A percentile compares a stretch with the other conserved stretches of the same genome.
phyloP scores from a whole-genome alignment of 2,888 invertebrate species.

The Lasioglossum zephyrum region DNA sequence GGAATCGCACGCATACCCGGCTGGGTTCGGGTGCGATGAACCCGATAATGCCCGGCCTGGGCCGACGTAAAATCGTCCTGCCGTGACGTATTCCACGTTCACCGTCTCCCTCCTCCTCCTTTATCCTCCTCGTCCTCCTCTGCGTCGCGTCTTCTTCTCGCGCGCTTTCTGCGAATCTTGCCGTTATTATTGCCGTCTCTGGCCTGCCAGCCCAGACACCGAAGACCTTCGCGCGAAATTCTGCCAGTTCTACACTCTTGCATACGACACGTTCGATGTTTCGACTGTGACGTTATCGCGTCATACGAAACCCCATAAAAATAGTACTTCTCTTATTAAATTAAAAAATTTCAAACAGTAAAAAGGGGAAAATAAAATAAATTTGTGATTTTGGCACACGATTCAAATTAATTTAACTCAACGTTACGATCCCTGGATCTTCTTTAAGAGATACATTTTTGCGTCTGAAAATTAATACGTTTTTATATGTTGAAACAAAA shows the following conservation, averaged over 20 bases:
- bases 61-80: conserved; percentile 38
- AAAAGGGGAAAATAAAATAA: too few species aligned
- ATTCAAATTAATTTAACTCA: too few species aligned
- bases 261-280: background rate
- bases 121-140: background rate
- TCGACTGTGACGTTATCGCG: too few species aligned
- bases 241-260: background rate
- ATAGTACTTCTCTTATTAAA: too few species aligned
- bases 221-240: background rate
- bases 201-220: background rate
- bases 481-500: too few species aligned
- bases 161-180: conserved; percentile 4
- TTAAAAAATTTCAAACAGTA: background rate
- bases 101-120: background rate
- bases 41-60: conserved; percentile 46
- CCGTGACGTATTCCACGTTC: conserved; percentile 44
- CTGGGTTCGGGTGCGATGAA: conserved; percentile 59
- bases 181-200: conserved; percentile 9
- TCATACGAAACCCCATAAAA: too few species aligned
- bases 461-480: too few species aligned
- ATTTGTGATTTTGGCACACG: too few species aligned
- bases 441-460: too few species aligned
- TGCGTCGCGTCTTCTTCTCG: background rate
- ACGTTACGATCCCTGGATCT: too few species aligned
- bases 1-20: conserved; percentile 48